Conservation (phyloP, 2,113 vertebrate genomes). For the Archocentrus centrarchus region DNA sequence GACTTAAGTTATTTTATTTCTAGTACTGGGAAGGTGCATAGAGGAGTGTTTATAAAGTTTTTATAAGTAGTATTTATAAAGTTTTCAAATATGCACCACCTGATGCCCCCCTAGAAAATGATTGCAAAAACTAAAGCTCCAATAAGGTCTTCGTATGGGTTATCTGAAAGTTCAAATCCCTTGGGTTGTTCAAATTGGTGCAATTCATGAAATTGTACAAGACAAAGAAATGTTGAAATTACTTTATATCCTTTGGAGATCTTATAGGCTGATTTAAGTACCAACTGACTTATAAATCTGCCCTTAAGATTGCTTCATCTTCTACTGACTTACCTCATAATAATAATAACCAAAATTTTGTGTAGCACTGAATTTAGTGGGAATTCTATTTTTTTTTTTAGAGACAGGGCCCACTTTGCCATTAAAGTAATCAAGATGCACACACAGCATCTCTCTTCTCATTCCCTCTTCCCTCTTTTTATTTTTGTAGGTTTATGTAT, state of each 20-base stretch:
- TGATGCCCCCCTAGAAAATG: not conserved
- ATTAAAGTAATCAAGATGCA: constrained; percentile 9
- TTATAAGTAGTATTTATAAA: not conserved
- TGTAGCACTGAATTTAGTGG: not conserved
- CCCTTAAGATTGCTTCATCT: not conserved
- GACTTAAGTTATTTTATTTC: not conserved
- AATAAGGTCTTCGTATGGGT: not conserved
- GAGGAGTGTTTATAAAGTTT: not conserved
- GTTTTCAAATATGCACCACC: not conserved
- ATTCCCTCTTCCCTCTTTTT: constrained; percentile 10
- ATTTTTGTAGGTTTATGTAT: constrained; percentile 45
- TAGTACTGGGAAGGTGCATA: not conserved
- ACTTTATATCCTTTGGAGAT: too few relatives aligned
- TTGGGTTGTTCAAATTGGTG: not conserved
- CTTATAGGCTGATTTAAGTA: not conserved
- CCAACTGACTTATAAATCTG: not conserved
- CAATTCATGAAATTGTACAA: not conserved
- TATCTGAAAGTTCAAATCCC: not conserved
- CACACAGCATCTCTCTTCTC: constrained; percentile 16
- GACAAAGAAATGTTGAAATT: not conserved
- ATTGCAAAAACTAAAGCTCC: not conserved
- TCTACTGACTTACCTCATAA: not conserved
- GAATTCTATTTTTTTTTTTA: not conserved
- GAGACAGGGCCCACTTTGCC: constrained; percentile 14
- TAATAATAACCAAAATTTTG: not conserved